Evolutionary conservation across 2,797 vertebrate genomes (phyloP).

Genomic region (Lithobates pipiens): DNA sequence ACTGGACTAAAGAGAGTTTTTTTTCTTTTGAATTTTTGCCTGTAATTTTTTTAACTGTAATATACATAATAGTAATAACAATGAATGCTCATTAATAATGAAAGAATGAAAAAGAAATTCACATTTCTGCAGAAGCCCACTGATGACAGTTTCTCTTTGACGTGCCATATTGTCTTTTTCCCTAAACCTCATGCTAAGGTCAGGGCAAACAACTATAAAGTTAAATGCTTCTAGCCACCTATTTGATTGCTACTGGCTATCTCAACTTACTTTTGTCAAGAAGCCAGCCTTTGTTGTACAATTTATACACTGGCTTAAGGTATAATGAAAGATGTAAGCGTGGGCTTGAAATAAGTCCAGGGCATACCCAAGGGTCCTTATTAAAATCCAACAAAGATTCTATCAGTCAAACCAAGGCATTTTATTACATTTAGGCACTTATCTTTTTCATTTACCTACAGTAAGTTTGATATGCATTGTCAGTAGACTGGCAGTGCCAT

Average conservation of each 20-base stretch:
- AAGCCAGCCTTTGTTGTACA: not conserved
- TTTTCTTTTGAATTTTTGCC: not conserved
- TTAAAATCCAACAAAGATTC: constrained; percentile 1
- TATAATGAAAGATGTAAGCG: not conserved
- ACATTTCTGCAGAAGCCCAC: not conserved
- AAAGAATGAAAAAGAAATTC: not conserved
- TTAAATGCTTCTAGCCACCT: constrained; percentile 26
- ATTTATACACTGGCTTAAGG: constrained; percentile 6
- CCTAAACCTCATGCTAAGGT: not conserved
- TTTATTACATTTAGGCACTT: not conserved
- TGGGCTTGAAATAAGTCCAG: constrained; percentile 15
- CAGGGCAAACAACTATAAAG: constrained; percentile 3
- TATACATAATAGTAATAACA: not conserved
- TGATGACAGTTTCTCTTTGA: not conserved
- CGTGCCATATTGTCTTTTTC: not conserved
- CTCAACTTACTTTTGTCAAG: constrained; percentile 12
- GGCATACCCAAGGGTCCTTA: constrained; percentile 31
- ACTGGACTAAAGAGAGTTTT: too few species aligned
- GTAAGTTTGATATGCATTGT: not conserved
- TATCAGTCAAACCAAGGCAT: not conserved
- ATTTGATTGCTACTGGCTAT: constrained; percentile 26
- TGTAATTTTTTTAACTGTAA: not conserved
- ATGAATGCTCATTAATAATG: too few species aligned
- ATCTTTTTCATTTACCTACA: not conserved
- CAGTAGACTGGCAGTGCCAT: not conserved